These are phyloP conservation scores for Falco berigora DNA, from an alignment of 2,797 vertebrate species.

Conservation along the genomic window DNA sequence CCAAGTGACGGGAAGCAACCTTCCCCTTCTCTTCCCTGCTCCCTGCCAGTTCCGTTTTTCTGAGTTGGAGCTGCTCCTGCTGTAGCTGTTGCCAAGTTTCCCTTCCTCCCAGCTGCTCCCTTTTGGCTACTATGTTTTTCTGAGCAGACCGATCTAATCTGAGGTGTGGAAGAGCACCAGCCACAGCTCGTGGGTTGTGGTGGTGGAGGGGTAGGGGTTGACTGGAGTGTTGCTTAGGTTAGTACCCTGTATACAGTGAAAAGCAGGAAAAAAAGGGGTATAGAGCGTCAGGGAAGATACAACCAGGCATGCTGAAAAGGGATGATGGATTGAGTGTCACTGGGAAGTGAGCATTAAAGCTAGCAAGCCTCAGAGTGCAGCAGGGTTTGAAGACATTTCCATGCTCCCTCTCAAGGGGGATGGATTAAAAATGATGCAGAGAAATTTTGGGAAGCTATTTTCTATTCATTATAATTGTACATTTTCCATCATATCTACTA, in stretches of 20 bases:
- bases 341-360: background rate
- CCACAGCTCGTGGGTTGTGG: accelerated
- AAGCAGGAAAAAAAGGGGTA: background rate
- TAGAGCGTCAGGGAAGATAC: background rate
- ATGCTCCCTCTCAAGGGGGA: background rate
- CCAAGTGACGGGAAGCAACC: background rate
- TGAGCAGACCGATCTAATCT: background rate
- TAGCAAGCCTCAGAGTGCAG: background rate
- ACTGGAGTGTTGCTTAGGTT: background rate
- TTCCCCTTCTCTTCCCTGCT: background rate
- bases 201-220: background rate
- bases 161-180: background rate
- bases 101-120: background rate
- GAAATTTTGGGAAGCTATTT: background rate
- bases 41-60: background rate
- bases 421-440: background rate
- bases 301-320: background rate
- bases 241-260: background rate
- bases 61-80: background rate
- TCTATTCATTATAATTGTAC: background rate
- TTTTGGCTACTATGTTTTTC: background rate
- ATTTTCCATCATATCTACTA: background rate
- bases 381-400: background rate
- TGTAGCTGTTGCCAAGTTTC: background rate
- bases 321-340: background rate